Evolutionary conservation across 2,888 invertebrate species (phyloP).

Genomic region (Euproctis similis): DNA sequence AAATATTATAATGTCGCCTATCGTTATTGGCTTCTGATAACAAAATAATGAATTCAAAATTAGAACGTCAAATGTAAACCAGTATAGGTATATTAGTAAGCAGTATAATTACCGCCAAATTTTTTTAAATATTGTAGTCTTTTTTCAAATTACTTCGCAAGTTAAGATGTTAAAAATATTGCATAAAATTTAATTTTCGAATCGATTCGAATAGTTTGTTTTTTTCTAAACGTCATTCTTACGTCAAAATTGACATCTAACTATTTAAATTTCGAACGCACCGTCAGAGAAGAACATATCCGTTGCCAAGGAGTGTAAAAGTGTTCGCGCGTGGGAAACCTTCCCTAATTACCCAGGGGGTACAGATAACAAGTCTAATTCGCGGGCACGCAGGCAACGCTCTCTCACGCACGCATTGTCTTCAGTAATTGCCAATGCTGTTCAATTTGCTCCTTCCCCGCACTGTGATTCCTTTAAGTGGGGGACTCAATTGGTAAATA

Average conservation of each 20-base stretch:
- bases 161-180: no score
- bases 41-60: no score
- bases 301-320: conserved; percentile 42
- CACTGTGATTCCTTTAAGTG: conserved; percentile 73
- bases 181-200: no score
- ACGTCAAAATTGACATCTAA: no score
- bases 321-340: conserved; percentile 59
- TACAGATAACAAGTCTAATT: conserved; percentile 71
- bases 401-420: conserved; percentile 70
- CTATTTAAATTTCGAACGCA: background rate
- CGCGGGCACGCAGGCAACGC: conserved; percentile 68
- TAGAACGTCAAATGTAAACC: no score
- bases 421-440: conserved; percentile 74
- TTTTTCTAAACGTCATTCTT: no score
- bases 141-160: no score
- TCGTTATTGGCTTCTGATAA: no score
- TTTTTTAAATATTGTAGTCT: no score
- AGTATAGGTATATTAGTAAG: no score
- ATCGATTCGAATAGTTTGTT: no score
- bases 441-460: conserved; percentile 71
- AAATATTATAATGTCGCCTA: background rate
- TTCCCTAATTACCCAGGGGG: conserved; percentile 64
- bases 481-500: conserved; percentile 70
- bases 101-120: no score
- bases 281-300: conserved; percentile 15